These are phyloP conservation scores for Poeciliopsis turrubarensis DNA, from an alignment of 2,113 vertebrate genomes.

Conservation along the genomic window DNA sequence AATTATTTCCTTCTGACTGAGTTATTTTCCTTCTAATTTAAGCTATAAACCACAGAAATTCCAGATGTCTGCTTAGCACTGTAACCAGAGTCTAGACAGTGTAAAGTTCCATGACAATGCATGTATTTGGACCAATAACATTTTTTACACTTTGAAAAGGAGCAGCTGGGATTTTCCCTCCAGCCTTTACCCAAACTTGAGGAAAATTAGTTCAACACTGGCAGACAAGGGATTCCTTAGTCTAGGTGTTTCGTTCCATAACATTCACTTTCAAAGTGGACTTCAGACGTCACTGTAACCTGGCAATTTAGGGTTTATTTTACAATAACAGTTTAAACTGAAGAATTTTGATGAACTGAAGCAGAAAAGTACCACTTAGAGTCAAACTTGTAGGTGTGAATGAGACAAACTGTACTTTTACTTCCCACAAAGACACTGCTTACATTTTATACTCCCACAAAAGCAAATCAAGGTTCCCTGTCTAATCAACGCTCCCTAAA, in stretches of 20 bases:
- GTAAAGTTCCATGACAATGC: slow-evolving; percentile 3
- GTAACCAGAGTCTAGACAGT: slow-evolving; percentile 30
- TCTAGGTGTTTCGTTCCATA: not conserved
- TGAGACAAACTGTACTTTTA: slow-evolving; percentile 64
- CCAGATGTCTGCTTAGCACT: slow-evolving; percentile 8
- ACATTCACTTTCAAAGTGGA: not conserved
- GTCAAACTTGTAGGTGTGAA: slow-evolving; percentile 44
- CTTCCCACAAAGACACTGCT: slow-evolving; percentile 35
- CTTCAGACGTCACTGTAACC: not conserved
- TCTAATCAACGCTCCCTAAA: slow-evolving; percentile 21
- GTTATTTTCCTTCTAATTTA: not conserved
- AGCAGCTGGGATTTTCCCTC: not conserved
- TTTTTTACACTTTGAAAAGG: not conserved
- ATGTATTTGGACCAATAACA: not conserved
- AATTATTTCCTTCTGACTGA: slow-evolving; percentile 1
- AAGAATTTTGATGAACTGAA: not conserved
- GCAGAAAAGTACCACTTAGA: not conserved
- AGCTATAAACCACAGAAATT: not conserved
- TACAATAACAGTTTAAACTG: not conserved
- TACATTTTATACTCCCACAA: not conserved
- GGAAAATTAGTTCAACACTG: not conserved
- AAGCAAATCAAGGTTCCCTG: not conserved
- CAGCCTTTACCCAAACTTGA: not conserved
- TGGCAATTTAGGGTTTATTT: not conserved
- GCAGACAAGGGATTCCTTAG: not conserved